A percentile compares a stretch with the other conserved stretches of the same genome.
phyloP scores from a whole-genome alignment of 2,113 vertebrate genomes.

The Lonchura striata region DNA sequence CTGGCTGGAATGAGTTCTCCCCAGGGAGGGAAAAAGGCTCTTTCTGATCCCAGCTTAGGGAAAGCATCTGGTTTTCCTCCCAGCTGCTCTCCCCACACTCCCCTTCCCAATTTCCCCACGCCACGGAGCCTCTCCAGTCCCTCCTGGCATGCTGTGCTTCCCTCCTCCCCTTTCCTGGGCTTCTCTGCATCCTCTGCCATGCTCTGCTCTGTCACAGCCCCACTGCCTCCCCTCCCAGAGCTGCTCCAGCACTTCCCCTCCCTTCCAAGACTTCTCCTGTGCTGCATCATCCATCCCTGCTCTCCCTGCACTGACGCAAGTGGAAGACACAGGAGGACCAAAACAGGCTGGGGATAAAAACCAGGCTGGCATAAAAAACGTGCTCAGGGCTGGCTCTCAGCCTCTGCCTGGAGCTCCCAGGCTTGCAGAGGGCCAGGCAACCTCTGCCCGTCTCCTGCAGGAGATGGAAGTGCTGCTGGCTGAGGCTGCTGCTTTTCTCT shows the following conservation, averaged over 20 bases:
- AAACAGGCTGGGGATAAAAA: background rate
- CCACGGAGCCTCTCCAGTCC: background rate
- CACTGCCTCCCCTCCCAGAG: background rate
- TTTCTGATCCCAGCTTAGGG: background rate
- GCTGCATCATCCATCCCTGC: background rate
- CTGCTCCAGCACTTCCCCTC: background rate
- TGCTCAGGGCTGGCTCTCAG: background rate
- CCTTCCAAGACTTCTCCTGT: background rate
- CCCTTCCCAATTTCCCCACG: background rate
- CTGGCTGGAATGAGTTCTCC: background rate
- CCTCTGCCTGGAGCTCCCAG: background rate
- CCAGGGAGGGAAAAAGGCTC: background rate
- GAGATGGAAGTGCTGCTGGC: background rate
- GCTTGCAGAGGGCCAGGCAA: background rate
- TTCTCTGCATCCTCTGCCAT: background rate
- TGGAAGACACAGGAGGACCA: background rate
- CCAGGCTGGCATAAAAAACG: background rate
- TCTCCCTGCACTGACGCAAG: rapidly evolving
- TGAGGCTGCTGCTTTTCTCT: background rate
- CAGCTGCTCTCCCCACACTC: background rate
- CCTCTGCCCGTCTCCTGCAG: background rate
- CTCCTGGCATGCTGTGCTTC: background rate
- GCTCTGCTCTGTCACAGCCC: background rate
- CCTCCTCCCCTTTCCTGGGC: background rate
- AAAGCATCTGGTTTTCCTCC: background rate